These are phyloP conservation scores for Rhyacichthys aspro DNA, from an alignment of 2,797 vertebrate genomes.

Conservation along the genomic window DNA sequence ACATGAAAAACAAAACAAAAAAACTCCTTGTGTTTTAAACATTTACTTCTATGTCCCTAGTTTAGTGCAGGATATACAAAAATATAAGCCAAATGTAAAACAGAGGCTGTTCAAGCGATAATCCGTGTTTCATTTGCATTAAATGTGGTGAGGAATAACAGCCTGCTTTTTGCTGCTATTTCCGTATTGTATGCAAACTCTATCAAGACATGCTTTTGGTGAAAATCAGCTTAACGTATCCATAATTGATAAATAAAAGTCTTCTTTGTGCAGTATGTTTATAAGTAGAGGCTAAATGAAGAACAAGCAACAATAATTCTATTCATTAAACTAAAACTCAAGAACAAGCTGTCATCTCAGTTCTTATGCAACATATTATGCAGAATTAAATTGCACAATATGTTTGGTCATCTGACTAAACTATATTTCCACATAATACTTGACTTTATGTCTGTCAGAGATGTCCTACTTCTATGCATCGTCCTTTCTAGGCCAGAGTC, in stretches of 20 bases:
- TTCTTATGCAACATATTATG: constrained; percentile 3
- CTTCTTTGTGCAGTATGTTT: neutral
- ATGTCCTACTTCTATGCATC: too few species aligned
- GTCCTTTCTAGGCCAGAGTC: too few species aligned
- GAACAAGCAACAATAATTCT: constrained; percentile 16
- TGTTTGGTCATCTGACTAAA: constrained; percentile 1
- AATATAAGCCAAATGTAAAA: too few species aligned
- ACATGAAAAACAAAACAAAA: too few species aligned
- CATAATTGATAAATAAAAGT: neutral
- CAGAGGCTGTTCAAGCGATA: too few species aligned
- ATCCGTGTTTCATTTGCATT: neutral
- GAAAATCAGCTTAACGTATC: neutral
- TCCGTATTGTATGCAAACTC: neutral
- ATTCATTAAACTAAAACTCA: constrained; percentile 7
- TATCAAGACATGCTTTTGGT: neutral
- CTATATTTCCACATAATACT: constrained; percentile 17
- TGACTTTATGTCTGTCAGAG: constrained; percentile 7
- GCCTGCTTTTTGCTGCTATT: too few species aligned
- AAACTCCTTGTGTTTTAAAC: too few species aligned
- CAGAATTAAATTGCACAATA: constrained; percentile 15
- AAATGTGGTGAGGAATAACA: too few species aligned
- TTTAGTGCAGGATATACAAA: too few species aligned
- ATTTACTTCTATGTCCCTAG: too few species aligned
- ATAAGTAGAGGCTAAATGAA: neutral
- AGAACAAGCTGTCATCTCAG: constrained; percentile 1